A percentile compares a stretch with the other conserved stretches of the same genome.
phyloP scores from a whole-genome alignment of 2,888 invertebrate species.

The Anorthoa munda region DNA sequence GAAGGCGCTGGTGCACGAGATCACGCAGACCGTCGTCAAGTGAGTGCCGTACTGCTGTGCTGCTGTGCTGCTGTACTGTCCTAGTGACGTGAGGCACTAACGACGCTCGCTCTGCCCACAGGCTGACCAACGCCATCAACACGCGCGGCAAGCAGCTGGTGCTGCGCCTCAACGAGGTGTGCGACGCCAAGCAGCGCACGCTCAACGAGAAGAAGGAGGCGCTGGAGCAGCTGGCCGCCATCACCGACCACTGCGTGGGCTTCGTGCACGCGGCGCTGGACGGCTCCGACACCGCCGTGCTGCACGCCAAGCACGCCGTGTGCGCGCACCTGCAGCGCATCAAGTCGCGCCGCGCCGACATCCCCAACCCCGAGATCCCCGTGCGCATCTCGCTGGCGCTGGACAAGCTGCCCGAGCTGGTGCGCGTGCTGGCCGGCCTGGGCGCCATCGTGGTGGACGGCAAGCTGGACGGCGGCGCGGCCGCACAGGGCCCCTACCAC shows the following conservation, averaged over 20 bases:
- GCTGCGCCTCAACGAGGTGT: constrained; percentile 94
- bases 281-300: constrained; percentile 96
- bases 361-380: constrained; percentile 97
- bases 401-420: constrained; percentile 95
- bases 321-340: constrained; percentile 94
- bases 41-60: constrained; percentile 80
- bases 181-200: constrained; percentile 93
- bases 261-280: constrained; percentile 95
- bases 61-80: too few relatives aligned
- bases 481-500: constrained; percentile 78
- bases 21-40: constrained; percentile 96
- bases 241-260: constrained; percentile 97
- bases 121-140: constrained; percentile 95
- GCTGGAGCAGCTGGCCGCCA: constrained; percentile 94
- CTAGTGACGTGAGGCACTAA: background rate
- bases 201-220: constrained; percentile 96
- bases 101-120: constrained; percentile 67
- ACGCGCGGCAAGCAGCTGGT: constrained; percentile 96
- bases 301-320: constrained; percentile 95
- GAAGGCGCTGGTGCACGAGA: constrained; percentile 95
- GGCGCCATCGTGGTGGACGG: constrained; percentile 96
- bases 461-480: constrained; percentile 91
- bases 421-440: constrained; percentile 94
- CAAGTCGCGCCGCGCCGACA: constrained; percentile 95
- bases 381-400: constrained; percentile 95